Percentiles rank a stretch among this genome's conserved stretches.
Conservation (phyloP, 2,797 vertebrate genomes). For the Notolepis coatsorum region DNA sequence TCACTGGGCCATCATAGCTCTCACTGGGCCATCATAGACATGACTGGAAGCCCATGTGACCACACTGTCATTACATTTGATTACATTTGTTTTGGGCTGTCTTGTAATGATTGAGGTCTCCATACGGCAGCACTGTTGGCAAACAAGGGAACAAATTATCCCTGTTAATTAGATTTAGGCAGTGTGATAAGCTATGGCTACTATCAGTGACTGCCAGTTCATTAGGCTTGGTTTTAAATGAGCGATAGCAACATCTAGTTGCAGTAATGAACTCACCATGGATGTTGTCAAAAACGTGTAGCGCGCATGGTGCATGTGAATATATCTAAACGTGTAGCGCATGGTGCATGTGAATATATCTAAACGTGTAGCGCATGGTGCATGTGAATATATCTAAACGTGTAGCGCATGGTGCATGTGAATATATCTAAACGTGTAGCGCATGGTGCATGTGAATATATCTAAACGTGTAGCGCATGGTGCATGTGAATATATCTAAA, state of each 20-base stretch:
- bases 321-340: neutral
- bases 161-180: constrained; percentile 4
- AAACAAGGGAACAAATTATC: neutral
- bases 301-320: neutral
- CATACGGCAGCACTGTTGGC: neutral
- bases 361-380: neutral
- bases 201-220: neutral
- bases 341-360: neutral
- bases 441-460: too few species aligned
- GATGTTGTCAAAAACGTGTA: neutral
- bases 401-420: too few species aligned
- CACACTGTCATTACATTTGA: too few species aligned
- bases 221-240: neutral
- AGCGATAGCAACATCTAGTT: neutral
- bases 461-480: too few species aligned
- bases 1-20: neutral
- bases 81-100: neutral
- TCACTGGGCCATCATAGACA: neutral
- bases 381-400: neutral
- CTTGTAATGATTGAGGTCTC: neutral
- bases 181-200: neutral
- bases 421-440: too few species aligned
- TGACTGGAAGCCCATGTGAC: neutral
- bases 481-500: too few species aligned
- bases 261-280: neutral